These are phyloP conservation scores for Poeciliopsis turrubarensis DNA, from an alignment of 2,113 vertebrate species.

Conservation along the genomic window DNA sequence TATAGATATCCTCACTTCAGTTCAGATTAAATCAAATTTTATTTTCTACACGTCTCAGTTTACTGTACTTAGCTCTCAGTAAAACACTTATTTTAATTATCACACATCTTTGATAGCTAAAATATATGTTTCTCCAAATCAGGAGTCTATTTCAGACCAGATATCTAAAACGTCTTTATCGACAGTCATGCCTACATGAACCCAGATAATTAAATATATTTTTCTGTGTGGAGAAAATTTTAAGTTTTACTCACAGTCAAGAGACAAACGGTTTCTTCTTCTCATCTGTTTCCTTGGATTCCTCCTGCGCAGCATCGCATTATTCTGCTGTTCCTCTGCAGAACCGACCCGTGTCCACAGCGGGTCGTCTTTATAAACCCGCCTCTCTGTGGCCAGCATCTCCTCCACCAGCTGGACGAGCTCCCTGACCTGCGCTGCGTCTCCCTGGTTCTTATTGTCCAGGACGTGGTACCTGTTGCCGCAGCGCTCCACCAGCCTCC, in stretches of 20 bases:
- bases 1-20: too few relatives aligned
- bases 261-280: conserved; percentile 10
- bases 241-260: conserved; percentile 53
- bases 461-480: conserved; percentile 74
- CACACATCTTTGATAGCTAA: too few relatives aligned
- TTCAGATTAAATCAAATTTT: too few relatives aligned
- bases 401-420: conserved; percentile 64
- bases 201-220: neutral
- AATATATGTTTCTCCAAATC: neutral
- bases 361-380: conserved; percentile 17
- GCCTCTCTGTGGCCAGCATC: conserved; percentile 47
- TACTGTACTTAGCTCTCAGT: too few relatives aligned
- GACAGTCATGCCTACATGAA: neutral
- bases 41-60: too few relatives aligned
- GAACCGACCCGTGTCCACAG: conserved; percentile 10
- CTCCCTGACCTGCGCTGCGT: conserved; percentile 52
- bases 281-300: neutral
- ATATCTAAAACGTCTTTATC: neutral
- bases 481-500: conserved; percentile 63
- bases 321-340: neutral
- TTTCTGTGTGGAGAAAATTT: neutral
- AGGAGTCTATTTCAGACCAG: neutral
- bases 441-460: conserved; percentile 54
- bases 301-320: neutral
- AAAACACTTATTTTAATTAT: too few relatives aligned